Conservation (phyloP, 2,113 vertebrate genomes). For the Microtus montanus region DNA sequence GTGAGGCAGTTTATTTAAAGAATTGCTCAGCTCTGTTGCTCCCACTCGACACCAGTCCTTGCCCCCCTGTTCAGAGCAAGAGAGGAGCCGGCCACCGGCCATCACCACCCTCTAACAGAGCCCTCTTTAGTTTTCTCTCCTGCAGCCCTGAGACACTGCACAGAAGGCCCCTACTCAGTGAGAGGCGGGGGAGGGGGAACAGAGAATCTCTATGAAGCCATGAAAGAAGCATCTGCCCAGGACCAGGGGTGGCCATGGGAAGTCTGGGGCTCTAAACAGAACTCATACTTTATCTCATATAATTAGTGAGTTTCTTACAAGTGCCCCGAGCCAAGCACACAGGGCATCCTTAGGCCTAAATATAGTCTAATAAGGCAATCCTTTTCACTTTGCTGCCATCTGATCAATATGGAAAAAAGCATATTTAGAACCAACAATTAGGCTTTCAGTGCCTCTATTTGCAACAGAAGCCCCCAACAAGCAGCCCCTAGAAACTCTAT, state of each 20-base stretch:
- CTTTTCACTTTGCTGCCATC: slow-evolving; percentile 35
- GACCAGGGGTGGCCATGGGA: background rate
- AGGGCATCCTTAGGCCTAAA: slow-evolving; percentile 40
- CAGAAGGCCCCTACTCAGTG: fast-evolving
- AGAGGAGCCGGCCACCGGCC: background rate
- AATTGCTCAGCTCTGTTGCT: background rate
- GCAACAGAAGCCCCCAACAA: background rate
- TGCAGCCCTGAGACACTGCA: background rate
- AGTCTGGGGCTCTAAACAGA: background rate
- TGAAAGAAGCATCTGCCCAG: slow-evolving; percentile 33
- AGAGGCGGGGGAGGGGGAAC: background rate
- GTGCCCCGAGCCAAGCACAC: background rate
- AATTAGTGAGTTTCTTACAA: slow-evolving; percentile 31
- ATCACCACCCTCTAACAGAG: background rate
- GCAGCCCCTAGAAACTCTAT: background rate
- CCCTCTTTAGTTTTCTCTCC: background rate
- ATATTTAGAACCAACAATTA: slow-evolving; percentile 68
- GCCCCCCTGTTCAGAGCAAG: background rate
- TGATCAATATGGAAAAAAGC: slow-evolving; percentile 61
- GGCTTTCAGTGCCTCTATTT: background rate
- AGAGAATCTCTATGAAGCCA: slow-evolving; percentile 23
- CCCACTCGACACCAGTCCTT: background rate
- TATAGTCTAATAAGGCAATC: slow-evolving; percentile 57
- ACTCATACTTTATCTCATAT: slow-evolving; percentile 15
- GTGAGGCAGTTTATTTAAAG: slow-evolving; percentile 29